Percentiles rank a stretch among this genome's conserved stretches.
These are phyloP conservation scores for Montipora foliosa DNA, from an alignment of 64 coral and sea anemone species.

Conservation along the genomic window DNA sequence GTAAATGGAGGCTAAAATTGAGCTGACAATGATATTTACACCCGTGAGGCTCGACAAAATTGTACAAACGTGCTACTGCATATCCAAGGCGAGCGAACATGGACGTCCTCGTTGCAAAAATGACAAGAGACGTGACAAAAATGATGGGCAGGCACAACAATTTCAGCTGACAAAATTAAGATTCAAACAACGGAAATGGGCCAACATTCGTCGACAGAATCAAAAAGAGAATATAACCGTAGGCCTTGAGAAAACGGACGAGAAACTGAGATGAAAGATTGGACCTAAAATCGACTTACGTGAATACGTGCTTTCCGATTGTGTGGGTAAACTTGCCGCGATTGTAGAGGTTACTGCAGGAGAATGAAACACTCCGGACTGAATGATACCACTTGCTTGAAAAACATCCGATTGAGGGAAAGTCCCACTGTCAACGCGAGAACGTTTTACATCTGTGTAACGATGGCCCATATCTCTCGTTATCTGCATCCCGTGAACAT, in stretches of 20 bases:
- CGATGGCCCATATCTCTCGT: constrained; percentile 39
- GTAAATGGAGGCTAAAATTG: neutral
- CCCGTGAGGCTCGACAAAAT: constrained; percentile 13
- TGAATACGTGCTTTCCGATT: constrained; percentile 71
- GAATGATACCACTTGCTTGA: constrained; percentile 44
- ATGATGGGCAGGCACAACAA: neutral
- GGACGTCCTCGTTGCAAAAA: too few species aligned
- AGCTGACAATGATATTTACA: neutral
- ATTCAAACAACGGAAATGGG: constrained; percentile 18
- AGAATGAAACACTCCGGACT: constrained; percentile 72
- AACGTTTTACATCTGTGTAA: constrained; percentile 64
- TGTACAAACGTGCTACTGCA: neutral
- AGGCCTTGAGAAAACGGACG: neutral
- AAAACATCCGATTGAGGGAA: constrained; percentile 75
- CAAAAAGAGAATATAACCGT: neutral
- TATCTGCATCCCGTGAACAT: neutral
- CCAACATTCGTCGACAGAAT: neutral
- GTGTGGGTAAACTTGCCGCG: constrained; percentile 59
- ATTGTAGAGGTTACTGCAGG: constrained; percentile 67
- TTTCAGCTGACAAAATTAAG: neutral
- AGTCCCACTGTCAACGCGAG: constrained; percentile 64
- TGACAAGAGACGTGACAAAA: neutral
- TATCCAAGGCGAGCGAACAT: too few species aligned
- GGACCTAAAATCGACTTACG: constrained; percentile 48
- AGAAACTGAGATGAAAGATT: neutral